These are phyloP conservation scores for Gallinago paraguaiae DNA, from an alignment of 2,113 vertebrate genomes.

Conservation along the genomic window DNA sequence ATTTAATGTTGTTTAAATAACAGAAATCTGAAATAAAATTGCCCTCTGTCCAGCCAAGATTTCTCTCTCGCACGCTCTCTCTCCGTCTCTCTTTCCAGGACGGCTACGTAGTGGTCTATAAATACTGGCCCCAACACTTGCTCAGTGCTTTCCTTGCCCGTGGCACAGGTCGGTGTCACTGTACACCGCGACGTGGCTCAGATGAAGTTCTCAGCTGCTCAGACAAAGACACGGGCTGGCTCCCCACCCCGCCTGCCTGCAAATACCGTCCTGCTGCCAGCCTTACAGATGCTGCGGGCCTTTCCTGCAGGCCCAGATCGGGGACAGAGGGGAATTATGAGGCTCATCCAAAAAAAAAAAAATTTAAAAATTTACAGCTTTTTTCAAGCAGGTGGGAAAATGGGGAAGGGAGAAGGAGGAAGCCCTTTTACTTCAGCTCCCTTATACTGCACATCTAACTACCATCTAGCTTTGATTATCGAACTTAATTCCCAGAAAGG, in stretches of 20 bases:
- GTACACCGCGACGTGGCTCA: constrained; percentile 67
- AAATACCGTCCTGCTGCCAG: constrained; percentile 76
- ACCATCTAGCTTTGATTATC: neutral
- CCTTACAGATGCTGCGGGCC: constrained; percentile 70
- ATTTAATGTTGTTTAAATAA: constrained; percentile 13
- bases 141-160: constrained; percentile 57
- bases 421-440: neutral
- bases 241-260: constrained; percentile 72
- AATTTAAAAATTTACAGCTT: neutral
- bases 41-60: neutral
- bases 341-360: neutral
- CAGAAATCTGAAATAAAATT: constrained; percentile 31
- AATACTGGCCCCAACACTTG: constrained; percentile 79
- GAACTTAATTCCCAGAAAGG: neutral
- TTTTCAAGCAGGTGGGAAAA: constrained; percentile 51
- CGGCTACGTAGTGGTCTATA: constrained; percentile 74
- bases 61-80: neutral
- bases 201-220: constrained; percentile 80
- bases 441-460: neutral
- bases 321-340: constrained; percentile 61
- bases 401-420: neutral
- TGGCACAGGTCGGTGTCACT: constrained; percentile 77
- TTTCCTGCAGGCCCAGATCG: constrained; percentile 63
- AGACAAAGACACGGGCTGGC: constrained; percentile 73
- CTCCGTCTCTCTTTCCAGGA: constrained; percentile 11